phyloP scores from a whole-genome alignment of 2,888 invertebrate genomes.

The Xestia c-nigrum region DNA sequence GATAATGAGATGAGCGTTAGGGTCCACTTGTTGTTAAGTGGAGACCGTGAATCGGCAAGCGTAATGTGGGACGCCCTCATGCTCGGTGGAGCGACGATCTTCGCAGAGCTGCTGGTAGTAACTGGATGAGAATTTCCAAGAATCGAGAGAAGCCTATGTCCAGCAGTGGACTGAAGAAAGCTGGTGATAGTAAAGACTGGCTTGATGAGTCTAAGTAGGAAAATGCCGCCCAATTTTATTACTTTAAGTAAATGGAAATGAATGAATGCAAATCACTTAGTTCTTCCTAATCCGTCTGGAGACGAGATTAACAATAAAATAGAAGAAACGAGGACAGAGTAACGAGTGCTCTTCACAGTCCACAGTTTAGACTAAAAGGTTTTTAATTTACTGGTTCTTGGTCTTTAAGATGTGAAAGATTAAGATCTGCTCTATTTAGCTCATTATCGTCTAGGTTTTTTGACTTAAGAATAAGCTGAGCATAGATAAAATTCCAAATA shows the following conservation, averaged over 20 bases:
- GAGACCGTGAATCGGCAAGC: too few relatives aligned
- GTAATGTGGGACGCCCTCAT: too few relatives aligned
- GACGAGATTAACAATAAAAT: constrained; percentile 24
- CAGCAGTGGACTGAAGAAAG: too few relatives aligned
- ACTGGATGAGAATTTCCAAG: too few relatives aligned
- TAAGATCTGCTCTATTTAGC: background rate
- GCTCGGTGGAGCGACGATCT: too few relatives aligned
- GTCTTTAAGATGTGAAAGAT: constrained; percentile 5
- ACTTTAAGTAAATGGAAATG: background rate
- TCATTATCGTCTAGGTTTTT: background rate
- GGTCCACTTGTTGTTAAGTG: too few relatives aligned
- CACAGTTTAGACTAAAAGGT: constrained; percentile 52
- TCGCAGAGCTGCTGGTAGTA: too few relatives aligned
- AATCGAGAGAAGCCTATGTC: too few relatives aligned
- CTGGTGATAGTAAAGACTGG: background rate
- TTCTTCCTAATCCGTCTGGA: background rate
- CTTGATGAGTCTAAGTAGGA: background rate
- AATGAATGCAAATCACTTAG: constrained; percentile 26
- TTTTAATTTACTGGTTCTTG: constrained; percentile 41
- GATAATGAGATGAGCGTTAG: too few relatives aligned
- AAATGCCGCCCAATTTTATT: background rate
- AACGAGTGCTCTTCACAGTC: constrained; percentile 20
- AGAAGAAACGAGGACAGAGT: constrained; percentile 16
- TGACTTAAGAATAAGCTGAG: too few relatives aligned
- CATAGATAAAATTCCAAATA: too few relatives aligned